Percentiles rank a stretch among this genome's conserved stretches.
Conservation (phyloP, 1,140 invertebrate genomes). For the Halictus rubicundus region DNA sequence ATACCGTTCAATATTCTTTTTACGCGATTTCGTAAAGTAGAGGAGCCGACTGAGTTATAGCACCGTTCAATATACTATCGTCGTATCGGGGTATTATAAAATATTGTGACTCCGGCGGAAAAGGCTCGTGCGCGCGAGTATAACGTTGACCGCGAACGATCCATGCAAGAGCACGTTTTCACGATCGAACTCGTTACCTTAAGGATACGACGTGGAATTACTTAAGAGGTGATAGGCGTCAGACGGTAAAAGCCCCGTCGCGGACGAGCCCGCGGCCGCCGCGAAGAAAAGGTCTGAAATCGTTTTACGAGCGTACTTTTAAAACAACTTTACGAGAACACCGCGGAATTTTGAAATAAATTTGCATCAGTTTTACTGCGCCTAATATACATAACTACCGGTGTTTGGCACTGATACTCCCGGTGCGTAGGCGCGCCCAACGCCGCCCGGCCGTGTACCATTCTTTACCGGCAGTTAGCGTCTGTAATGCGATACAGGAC, state of each 20-base stretch:
- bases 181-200: constrained; percentile 55
- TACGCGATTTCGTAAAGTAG: constrained; percentile 9
- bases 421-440: not conserved
- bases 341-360: constrained; percentile 77
- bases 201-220: constrained; percentile 58
- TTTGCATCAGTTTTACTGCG: constrained; percentile 77
- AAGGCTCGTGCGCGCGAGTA: not conserved
- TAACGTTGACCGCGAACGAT: constrained; percentile 34
- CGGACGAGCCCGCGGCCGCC: constrained; percentile 31
- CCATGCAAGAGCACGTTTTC: constrained; percentile 37
- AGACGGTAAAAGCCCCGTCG: constrained; percentile 58
- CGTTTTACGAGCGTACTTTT: constrained; percentile 78
- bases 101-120: constrained; percentile 7
- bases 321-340: constrained; percentile 74
- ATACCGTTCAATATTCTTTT: not conserved
- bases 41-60: constrained; percentile 3
- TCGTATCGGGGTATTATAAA: constrained; percentile 16
- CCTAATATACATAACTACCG: constrained; percentile 78
- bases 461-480: constrained; percentile 31
- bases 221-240: constrained; percentile 58
- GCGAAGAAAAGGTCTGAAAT: constrained; percentile 71
- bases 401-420: constrained; percentile 76
- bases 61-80: not conserved
- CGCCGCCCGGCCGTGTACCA: constrained; percentile 24
- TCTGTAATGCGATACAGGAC: constrained; percentile 57